Conservation (phyloP, 2,113 vertebrate genomes). For the Mormyrus iriodes region DNA sequence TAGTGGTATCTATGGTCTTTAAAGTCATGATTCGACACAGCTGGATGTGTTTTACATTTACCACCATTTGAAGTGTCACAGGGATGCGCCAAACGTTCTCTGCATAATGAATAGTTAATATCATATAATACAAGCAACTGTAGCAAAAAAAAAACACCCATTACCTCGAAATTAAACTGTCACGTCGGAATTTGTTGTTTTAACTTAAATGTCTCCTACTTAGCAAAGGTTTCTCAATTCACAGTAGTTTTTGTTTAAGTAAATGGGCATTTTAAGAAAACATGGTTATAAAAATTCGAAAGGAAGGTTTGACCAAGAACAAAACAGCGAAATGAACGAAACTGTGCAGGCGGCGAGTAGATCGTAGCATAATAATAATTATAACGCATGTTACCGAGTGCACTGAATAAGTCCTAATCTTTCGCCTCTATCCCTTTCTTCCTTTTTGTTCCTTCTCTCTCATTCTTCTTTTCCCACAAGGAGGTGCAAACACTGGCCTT, state of each 20-base stretch:
- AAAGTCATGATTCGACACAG: not conserved
- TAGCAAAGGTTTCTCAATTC: not conserved
- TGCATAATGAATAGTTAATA: not conserved
- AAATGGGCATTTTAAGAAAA: not conserved
- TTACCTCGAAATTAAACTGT: not conserved
- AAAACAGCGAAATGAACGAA: not conserved
- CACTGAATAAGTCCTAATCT: not conserved
- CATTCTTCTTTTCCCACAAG: constrained; percentile 25
- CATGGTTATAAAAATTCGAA: not conserved
- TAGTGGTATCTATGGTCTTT: not conserved
- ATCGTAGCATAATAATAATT: not conserved
- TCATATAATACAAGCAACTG: not conserved
- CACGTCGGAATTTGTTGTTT: not conserved
- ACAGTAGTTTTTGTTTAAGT: not conserved
- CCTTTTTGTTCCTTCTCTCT: not conserved
- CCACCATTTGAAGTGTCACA: not conserved
- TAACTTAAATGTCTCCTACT: not conserved
- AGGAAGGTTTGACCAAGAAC: not conserved
- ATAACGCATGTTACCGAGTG: not conserved
- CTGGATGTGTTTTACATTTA: not conserved
- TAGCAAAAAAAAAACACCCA: not conserved
- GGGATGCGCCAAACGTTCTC: not conserved
- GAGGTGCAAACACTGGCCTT: constrained; percentile 4
- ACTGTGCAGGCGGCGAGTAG: not conserved
- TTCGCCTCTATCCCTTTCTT: not conserved